Conservation (phyloP, 2,797 vertebrate genomes). For the Morus bassanus region DNA sequence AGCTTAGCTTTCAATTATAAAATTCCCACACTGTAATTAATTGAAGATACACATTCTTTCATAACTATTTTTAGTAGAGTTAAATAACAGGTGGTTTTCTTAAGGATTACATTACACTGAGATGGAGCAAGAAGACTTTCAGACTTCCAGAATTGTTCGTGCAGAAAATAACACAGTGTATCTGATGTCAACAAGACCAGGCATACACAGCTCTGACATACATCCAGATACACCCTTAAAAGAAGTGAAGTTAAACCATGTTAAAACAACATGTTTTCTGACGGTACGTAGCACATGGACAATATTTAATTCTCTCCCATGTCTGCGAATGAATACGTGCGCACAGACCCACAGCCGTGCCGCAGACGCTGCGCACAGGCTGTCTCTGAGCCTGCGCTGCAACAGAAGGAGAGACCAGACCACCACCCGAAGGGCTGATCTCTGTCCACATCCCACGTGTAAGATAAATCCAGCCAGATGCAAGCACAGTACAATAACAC, state of each 20-base stretch:
- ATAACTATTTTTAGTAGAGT: not conserved
- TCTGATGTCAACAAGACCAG: not conserved
- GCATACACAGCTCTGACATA: rapidly evolving
- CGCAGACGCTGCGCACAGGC: not conserved
- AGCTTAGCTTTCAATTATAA: not conserved
- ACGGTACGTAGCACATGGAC: rapidly evolving
- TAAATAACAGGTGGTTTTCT: not conserved
- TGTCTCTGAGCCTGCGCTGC: not conserved
- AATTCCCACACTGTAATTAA: not conserved
- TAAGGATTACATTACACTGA: not conserved
- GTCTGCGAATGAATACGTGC: rapidly evolving
- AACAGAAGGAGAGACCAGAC: not conserved
- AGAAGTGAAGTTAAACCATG: rapidly evolving
- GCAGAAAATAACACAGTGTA: not conserved
- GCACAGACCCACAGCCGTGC: not conserved
- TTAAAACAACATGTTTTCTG: rapidly evolving
- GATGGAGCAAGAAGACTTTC: not conserved
- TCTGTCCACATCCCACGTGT: rapidly evolving
- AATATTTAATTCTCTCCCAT: rapidly evolving
- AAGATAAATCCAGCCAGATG: not conserved
- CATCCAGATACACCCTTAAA: not conserved
- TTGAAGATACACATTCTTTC: not conserved
- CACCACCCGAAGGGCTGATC: rapidly evolving
- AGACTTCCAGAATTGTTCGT: not conserved
- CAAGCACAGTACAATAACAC: rapidly evolving